These are phyloP conservation scores for Eulithis prunata DNA, from an alignment of 2,888 invertebrate genomes.

Conservation along the genomic window DNA sequence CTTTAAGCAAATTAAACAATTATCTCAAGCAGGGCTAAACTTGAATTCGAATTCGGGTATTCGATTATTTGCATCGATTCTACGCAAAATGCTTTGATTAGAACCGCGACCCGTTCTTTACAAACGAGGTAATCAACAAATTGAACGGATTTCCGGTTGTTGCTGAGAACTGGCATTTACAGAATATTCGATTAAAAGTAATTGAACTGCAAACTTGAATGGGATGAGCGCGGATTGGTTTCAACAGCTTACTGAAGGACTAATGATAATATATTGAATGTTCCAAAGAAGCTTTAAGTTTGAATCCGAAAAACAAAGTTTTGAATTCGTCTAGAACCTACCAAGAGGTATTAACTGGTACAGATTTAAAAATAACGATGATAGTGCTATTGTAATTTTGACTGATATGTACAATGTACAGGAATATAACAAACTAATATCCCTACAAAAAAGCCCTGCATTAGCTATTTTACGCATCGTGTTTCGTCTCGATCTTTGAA, in stretches of 20 bases:
- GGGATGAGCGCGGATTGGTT: constrained; percentile 6
- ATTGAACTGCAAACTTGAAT: constrained; percentile 20
- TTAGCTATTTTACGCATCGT: no score
- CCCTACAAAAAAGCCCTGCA: no score
- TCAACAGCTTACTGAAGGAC: not conserved
- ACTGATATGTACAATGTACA: no score
- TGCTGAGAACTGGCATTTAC: constrained; percentile 19
- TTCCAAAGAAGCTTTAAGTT: not conserved
- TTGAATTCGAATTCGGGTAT: not conserved
- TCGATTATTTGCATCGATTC: constrained; percentile 26
- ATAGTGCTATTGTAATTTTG: no score
- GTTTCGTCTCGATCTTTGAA: no score
- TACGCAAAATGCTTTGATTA: constrained; percentile 28
- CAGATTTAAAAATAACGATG: no score
- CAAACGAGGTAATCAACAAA: constrained; percentile 39
- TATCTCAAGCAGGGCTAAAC: not conserved
- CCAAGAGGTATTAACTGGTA: no score
- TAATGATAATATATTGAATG: constrained; percentile 1
- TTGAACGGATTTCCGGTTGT: constrained; percentile 30
- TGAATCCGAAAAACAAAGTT: not conserved
- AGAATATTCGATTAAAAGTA: constrained; percentile 17
- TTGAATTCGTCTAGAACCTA: no score
- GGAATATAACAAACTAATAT: no score
- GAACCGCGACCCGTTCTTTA: constrained; percentile 25
- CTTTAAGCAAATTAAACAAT: not conserved